Evolutionary conservation across 2,797 vertebrate species (phyloP).

Genomic region (Notoglanidium macrostoma): DNA sequence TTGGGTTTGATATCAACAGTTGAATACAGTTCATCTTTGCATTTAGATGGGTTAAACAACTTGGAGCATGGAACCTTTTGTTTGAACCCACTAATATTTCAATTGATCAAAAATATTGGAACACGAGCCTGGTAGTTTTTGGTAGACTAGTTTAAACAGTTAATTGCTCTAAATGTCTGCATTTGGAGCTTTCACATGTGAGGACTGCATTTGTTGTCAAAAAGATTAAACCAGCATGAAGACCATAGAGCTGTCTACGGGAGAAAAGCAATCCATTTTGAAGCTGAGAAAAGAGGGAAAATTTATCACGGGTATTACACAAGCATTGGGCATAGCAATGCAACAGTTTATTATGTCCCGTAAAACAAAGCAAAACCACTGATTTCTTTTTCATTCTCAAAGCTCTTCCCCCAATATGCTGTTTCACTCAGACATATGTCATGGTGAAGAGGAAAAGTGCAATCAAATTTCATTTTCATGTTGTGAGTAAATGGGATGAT

Average conservation of each 20-base stretch:
- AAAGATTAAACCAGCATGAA: neutral
- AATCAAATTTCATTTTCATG: neutral
- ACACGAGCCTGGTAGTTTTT: neutral
- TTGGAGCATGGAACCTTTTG: neutral
- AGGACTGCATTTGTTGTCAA: neutral
- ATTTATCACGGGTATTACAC: neutral
- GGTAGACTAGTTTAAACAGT: neutral
- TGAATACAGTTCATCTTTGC: neutral
- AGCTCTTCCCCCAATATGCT: too few species aligned
- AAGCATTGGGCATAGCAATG: neutral
- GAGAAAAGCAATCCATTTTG: neutral
- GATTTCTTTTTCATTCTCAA: too few species aligned
- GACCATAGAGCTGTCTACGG: neutral
- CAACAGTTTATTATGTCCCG: neutral
- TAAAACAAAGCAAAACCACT: neutral
- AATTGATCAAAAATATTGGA: neutral
- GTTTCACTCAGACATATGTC: neutral
- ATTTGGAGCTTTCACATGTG: neutral
- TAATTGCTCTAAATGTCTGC: neutral
- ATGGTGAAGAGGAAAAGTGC: neutral
- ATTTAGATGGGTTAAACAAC: neutral
- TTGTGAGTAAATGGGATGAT: neutral
- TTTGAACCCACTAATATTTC: neutral
- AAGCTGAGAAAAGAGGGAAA: neutral
- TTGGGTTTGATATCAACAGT: neutral